Percentiles rank a stretch among this genome's conserved stretches.
phyloP scores from a whole-genome alignment of 37 sponge, comb jelly and placozoan genomes.

The Halisarca cf. caerulea region DNA sequence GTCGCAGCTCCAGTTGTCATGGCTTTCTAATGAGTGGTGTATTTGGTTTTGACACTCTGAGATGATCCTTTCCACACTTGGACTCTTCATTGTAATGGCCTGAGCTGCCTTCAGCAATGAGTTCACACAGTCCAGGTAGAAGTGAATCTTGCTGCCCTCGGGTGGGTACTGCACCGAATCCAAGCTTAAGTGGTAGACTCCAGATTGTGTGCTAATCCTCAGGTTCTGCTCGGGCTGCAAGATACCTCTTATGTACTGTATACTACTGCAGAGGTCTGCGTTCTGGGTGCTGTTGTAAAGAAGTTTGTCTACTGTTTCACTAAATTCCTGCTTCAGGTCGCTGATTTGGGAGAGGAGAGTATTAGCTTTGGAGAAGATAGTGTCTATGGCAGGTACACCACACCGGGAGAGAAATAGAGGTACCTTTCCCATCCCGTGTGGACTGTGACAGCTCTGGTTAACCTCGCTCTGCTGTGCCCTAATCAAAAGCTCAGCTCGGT shows the following conservation, averaged over 20 bases:
- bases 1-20: slow-evolving; percentile 25
- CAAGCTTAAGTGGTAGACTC: slow-evolving; percentile 29
- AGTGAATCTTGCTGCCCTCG: not conserved
- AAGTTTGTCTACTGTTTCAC: slow-evolving; percentile 17
- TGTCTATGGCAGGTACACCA: slow-evolving; percentile 43
- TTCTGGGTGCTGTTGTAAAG: not conserved
- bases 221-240: slow-evolving; percentile 37
- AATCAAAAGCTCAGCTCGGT: slow-evolving; percentile 48
- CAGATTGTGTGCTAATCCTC: slow-evolving; percentile 6
- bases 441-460: not conserved
- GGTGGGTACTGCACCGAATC: slow-evolving; percentile 29
- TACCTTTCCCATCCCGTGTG: slow-evolving; percentile 22
- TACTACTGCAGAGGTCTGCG: slow-evolving; percentile 37
- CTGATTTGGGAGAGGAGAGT: slow-evolving; percentile 35
- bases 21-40: not conserved
- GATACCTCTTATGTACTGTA: slow-evolving; percentile 49
- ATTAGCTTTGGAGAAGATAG: slow-evolving; percentile 56
- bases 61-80: slow-evolving; percentile 12
- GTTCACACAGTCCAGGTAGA: slow-evolving; percentile 38
- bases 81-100: slow-evolving; percentile 24
- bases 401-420: slow-evolving; percentile 32
- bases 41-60: slow-evolving; percentile 12
- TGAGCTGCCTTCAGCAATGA: slow-evolving; percentile 46
- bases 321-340: slow-evolving; percentile 29
- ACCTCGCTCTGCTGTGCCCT: slow-evolving; percentile 14